Evolutionary conservation across 2,797 vertebrate species (phyloP), one percentile per base, ranked within the genome.

Genomic region (Paramormyrops hopkinsi): DNA sequence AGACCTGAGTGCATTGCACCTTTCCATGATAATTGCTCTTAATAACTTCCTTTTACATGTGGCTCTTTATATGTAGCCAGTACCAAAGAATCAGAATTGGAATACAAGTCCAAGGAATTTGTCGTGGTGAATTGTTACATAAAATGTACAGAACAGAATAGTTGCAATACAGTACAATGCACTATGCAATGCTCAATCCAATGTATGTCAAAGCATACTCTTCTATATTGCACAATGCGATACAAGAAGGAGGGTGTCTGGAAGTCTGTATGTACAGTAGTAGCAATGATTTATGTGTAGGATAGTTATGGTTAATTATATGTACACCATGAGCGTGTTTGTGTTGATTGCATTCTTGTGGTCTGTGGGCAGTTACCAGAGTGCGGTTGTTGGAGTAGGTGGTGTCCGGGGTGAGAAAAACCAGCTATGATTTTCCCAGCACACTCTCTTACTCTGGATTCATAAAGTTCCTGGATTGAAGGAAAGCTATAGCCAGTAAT

Each of bases 1-100:
- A 69, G 87, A 82, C 85, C 91, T 89, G 29, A 87, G 46, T 48
- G 29, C 82, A 59, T 51, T 53, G 29, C 44, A 37, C 92, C 91
- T 91, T 89, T 91, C 91, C 90, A 90, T 92, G 92, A 92, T 91
- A 89, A 69, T 91, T 90, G 91, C 91, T 92, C 90, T 90, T 89
- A 91, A 88, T 85, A 89, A 89, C 89, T 90, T 91, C 90, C 90
- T 92, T 91, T 88, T 89, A 62, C 89, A 90, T 29, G 65, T 86
- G 86, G 2, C 14, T 50, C 33, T 54, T 84, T 51, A 48, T 25
- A 12, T 84, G 33, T 41, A 41, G 73, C 17, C 41, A 37, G 17
- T 82, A 82, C 41, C 76, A 82, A 46, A 46, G 76, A 44, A 46
- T 82, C 41, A 46, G 41, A 46, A 82, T n/a, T 46, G 41, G 19